Conservation (phyloP, 2,113 vertebrate genomes). For the Sinocyclocheilus anophthalmus region DNA sequence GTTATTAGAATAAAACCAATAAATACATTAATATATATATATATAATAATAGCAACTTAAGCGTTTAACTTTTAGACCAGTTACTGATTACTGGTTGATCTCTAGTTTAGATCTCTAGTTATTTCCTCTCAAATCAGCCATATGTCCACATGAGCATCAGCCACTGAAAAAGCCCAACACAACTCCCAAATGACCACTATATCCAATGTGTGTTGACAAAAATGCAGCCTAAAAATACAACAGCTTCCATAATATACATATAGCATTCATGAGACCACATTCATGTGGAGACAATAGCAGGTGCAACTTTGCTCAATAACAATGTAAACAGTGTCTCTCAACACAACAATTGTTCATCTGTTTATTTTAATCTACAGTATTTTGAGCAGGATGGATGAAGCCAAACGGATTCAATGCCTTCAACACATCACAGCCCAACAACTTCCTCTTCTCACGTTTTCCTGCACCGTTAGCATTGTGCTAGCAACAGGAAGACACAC, state of each 20-base stretch:
- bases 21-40: too few species aligned
- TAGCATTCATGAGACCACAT: neutral
- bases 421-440: constrained; percentile 20
- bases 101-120: neutral
- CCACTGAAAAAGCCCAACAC: neutral
- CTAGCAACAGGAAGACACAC: constrained; percentile 21
- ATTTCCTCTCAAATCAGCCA: neutral
- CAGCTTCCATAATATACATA: neutral
- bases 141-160: neutral
- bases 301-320: neutral
- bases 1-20: too few species aligned
- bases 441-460: constrained; percentile 45
- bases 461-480: constrained; percentile 20
- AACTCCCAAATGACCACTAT: neutral
- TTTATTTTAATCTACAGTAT: neutral
- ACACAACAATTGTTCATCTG: neutral
- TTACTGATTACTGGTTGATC: neutral
- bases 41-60: too few species aligned
- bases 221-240: neutral
- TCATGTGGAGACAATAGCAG: neutral
- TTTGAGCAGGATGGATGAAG: neutral
- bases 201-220: neutral
- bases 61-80: too few species aligned
- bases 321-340: constrained; percentile 5
- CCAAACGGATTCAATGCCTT: neutral